phyloP scores from a whole-genome alignment of 2,888 invertebrate genomes.

The Allolobophora icterica region DNA sequence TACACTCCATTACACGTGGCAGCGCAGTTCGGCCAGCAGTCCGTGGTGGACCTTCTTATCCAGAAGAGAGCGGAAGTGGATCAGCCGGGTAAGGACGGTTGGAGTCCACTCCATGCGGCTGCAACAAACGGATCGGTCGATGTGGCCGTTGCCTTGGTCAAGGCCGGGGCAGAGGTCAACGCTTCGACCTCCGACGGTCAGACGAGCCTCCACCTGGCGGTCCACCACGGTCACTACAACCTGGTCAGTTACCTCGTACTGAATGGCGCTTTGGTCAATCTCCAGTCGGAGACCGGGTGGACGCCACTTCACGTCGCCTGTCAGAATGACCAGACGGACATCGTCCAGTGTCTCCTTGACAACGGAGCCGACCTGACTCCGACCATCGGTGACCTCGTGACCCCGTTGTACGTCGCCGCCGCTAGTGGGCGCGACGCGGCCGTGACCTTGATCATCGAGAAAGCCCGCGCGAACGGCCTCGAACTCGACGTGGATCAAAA shows the following conservation, averaged over 20 bases:
- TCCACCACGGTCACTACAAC: constrained; percentile 28
- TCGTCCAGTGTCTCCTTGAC: constrained; percentile 41
- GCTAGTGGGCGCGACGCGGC: constrained; percentile 28
- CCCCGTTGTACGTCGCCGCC: constrained; percentile 41
- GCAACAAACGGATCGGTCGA: constrained; percentile 37
- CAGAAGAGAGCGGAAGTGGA: constrained; percentile 31
- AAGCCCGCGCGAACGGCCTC: neutral
- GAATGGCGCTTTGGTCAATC: neutral
- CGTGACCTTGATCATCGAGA: constrained; percentile 1
- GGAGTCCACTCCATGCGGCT: constrained; percentile 45
- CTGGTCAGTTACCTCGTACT: constrained; percentile 28
- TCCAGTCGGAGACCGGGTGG: constrained; percentile 32
- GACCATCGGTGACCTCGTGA: constrained; percentile 35
- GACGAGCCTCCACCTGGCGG: constrained; percentile 43
- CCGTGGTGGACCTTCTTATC: constrained; percentile 38
- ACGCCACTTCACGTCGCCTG: constrained; percentile 44
- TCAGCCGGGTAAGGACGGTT: constrained; percentile 29
- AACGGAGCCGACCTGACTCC: constrained; percentile 40
- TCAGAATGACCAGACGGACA: constrained; percentile 39
- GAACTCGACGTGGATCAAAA: neutral
- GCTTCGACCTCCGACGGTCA: constrained; percentile 33
- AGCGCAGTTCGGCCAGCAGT: constrained; percentile 38
- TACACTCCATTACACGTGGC: constrained; percentile 43
- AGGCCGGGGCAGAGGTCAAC: constrained; percentile 36
- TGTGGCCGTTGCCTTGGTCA: constrained; percentile 37